Evolutionary conservation across 2,888 invertebrate species (phyloP).

Genomic region (Prosapia bicincta): DNA sequence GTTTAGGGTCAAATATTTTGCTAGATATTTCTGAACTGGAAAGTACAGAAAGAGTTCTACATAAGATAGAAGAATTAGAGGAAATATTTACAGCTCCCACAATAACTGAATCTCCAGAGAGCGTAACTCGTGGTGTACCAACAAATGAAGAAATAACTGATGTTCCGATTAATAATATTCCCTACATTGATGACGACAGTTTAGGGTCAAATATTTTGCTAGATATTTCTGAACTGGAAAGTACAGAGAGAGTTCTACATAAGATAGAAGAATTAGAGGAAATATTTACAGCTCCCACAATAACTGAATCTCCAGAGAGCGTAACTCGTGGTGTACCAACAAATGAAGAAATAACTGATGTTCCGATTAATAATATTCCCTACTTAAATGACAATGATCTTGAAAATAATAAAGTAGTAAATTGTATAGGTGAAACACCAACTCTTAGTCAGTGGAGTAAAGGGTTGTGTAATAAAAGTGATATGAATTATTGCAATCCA

Average conservation of each 20-base stretch:
- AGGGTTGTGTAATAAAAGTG: too few species aligned
- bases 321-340: not conserved
- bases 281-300: not conserved
- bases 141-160: too few species aligned
- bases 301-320: not conserved
- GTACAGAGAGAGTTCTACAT: not conserved
- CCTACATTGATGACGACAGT: not conserved
- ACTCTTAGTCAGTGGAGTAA: constrained; percentile 38
- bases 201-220: not conserved
- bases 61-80: not conserved
- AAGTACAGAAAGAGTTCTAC: not conserved
- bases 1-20: not conserved
- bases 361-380: not conserved
- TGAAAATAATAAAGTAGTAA: not conserved
- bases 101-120: not conserved
- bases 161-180: not conserved
- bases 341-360: too few species aligned
- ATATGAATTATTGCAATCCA: constrained; percentile 30
- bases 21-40: not conserved
- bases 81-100: not conserved
- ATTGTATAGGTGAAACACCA: not conserved
- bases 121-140: not conserved
- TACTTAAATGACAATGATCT: not conserved
- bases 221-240: not conserved
- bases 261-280: not conserved